Evolutionary conservation across 2,888 invertebrate genomes (phyloP).

Genomic region (Drosophila paracracens): DNA sequence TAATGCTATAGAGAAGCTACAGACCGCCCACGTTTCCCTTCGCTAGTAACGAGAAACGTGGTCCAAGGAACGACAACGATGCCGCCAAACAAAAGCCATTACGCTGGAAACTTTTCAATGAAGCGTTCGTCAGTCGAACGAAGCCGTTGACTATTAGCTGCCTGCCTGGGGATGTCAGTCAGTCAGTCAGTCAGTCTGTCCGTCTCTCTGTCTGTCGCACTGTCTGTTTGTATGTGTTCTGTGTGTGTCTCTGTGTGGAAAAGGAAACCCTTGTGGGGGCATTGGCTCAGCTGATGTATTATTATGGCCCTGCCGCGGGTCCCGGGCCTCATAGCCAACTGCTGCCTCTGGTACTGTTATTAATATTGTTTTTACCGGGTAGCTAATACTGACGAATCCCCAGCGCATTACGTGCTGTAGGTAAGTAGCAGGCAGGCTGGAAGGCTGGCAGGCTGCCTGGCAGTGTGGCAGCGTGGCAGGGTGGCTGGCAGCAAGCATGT

Average conservation of each 20-base stretch:
- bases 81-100: slow-evolving; percentile 79
- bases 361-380: slow-evolving; percentile 80
- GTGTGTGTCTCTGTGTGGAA: slow-evolving; percentile 21
- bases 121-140: slow-evolving; percentile 75
- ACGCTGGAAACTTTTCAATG: slow-evolving; percentile 82
- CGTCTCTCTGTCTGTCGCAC: slow-evolving; percentile 31
- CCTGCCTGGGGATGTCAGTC: slow-evolving; percentile 65
- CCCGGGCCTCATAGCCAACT: slow-evolving; percentile 37
- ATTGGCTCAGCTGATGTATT: slow-evolving; percentile 80
- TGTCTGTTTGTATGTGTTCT: slow-evolving; percentile 22
- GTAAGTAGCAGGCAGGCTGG: slow-evolving; percentile 56
- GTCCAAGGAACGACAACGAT: slow-evolving; percentile 19
- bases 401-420: slow-evolving; percentile 80
- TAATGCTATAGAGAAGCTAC: slow-evolving; percentile 80
- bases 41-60: slow-evolving; percentile 5
- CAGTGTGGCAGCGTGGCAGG: not conserved
- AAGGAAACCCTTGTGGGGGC: slow-evolving; percentile 66
- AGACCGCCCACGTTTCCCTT: slow-evolving; percentile 16
- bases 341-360: slow-evolving; percentile 70
- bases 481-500: slow-evolving; percentile 60
- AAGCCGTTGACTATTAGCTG: slow-evolving; percentile 69
- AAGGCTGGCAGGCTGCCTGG: slow-evolving; percentile 3
- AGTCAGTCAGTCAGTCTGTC: slow-evolving; percentile 24
- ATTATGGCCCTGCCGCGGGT: slow-evolving; percentile 69
- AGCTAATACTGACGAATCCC: slow-evolving; percentile 81